Evolutionary conservation across 2,113 vertebrate genomes (phyloP).

Genomic region (Aphelocoma coerulescens): DNA sequence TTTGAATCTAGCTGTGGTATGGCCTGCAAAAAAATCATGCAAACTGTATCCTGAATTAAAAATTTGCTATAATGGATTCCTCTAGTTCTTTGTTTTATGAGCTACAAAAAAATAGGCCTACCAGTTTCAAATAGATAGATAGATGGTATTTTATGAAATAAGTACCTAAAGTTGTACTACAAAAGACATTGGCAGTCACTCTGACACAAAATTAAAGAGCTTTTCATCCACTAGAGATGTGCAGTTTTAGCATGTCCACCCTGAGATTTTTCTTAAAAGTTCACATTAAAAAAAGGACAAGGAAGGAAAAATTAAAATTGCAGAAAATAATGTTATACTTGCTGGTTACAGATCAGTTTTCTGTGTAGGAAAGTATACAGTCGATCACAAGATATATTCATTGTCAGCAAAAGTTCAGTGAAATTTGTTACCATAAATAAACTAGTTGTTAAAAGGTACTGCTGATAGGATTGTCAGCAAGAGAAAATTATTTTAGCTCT

Average conservation of each 20-base stretch:
- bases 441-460: not conserved
- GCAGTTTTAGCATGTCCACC: not conserved
- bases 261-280: not conserved
- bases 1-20: not conserved
- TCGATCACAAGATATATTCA: not conserved
- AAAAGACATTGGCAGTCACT: not conserved
- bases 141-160: not conserved
- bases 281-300: not conserved
- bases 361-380: not conserved
- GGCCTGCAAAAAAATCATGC: not conserved
- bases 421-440: not conserved
- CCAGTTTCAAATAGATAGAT: not conserved
- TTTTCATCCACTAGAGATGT: not conserved
- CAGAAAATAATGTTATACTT: not conserved
- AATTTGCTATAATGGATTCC: not conserved
- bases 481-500: constrained; percentile 8
- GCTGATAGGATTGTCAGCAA: constrained; percentile 32
- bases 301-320: not conserved
- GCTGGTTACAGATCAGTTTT: not conserved
- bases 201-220: not conserved
- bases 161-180: not conserved
- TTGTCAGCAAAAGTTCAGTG: not conserved
- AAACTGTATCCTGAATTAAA: not conserved
- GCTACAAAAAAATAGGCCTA: not conserved
- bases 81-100: not conserved